Percentiles rank a stretch among this genome's conserved stretches.
Evolutionary conservation across 2,888 invertebrate genomes (phyloP).

Genomic region (Mycalesis mineus): DNA sequence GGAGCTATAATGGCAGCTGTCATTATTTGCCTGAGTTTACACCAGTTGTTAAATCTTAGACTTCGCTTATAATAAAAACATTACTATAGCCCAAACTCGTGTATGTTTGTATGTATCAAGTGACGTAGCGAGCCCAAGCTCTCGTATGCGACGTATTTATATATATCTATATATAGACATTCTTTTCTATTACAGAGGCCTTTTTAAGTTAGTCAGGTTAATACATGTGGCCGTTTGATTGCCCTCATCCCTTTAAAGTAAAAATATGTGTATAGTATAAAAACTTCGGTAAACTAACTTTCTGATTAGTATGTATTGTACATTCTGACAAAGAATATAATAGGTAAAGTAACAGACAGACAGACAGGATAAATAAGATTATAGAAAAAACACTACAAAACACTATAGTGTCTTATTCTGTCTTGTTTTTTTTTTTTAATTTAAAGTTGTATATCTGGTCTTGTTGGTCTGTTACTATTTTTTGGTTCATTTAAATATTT

Average conservation of each 20-base stretch:
- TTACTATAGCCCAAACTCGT: not conserved
- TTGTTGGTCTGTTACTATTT: not conserved
- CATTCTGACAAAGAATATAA: not conserved
- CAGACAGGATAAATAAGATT: not conserved
- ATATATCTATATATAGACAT: constrained; percentile 24
- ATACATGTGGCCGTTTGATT: constrained; percentile 20
- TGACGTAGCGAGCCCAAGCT: not conserved
- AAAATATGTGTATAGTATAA: constrained; percentile 25
- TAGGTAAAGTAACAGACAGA: not conserved
- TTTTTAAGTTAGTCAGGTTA: constrained; percentile 38
- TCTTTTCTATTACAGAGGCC: constrained; percentile 46
- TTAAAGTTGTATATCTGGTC: not conserved
- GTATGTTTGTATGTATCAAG: not conserved
- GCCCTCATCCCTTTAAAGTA: constrained; percentile 15
- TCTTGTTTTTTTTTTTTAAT: too few species aligned
- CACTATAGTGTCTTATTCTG: too few species aligned
- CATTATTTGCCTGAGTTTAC: too few species aligned
- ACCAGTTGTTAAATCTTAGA: too few species aligned
- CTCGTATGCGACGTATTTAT: not conserved
- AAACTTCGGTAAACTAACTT: constrained; percentile 43
- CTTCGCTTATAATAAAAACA: too few species aligned
- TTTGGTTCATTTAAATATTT: not conserved
- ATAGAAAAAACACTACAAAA: too few species aligned
- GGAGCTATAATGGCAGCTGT: too few species aligned
- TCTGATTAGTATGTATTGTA: not conserved